phyloP scores from a whole-genome alignment of 2,113 vertebrate species.

The Psilopsiagon aymara region DNA sequence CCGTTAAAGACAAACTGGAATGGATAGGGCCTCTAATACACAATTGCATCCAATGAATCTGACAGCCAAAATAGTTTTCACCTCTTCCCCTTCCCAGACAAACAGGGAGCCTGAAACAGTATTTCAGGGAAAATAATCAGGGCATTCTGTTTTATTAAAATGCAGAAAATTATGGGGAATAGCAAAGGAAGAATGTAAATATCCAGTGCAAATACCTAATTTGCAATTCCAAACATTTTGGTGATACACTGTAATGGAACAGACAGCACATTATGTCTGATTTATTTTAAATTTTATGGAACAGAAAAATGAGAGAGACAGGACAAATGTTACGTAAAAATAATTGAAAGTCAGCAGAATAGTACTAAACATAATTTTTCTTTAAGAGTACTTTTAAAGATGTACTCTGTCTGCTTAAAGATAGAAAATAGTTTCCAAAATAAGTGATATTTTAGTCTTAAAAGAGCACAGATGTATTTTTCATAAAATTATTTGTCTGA shows the following conservation, averaged over 20 bases:
- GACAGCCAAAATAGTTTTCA: not conserved
- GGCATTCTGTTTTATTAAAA: not conserved
- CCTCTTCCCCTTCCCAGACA: not conserved
- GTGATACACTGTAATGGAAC: not conserved
- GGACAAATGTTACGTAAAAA: not conserved
- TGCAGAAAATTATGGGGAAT: not conserved
- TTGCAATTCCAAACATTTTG: not conserved
- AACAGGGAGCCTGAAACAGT: not conserved
- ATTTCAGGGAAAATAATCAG: not conserved
- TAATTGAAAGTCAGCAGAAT: not conserved
- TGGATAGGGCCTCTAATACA: not conserved
- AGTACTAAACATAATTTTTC: not conserved
- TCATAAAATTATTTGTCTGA: not conserved
- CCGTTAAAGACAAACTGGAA: not conserved
- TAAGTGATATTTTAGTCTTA: not conserved
- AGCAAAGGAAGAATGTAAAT: not conserved
- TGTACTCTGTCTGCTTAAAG: not conserved
- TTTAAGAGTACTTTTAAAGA: not conserved
- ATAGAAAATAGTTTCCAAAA: not conserved
- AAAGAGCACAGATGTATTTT: not conserved
- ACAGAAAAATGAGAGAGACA: not conserved
- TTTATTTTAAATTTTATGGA: not conserved
- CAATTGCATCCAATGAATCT: not conserved
- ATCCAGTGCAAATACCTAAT: not conserved
- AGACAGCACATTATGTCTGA: not conserved